These are phyloP conservation scores for Pseudorhombus dupliciocellatus DNA, from an alignment of 2,113 vertebrate genomes.

Conservation along the genomic window DNA sequence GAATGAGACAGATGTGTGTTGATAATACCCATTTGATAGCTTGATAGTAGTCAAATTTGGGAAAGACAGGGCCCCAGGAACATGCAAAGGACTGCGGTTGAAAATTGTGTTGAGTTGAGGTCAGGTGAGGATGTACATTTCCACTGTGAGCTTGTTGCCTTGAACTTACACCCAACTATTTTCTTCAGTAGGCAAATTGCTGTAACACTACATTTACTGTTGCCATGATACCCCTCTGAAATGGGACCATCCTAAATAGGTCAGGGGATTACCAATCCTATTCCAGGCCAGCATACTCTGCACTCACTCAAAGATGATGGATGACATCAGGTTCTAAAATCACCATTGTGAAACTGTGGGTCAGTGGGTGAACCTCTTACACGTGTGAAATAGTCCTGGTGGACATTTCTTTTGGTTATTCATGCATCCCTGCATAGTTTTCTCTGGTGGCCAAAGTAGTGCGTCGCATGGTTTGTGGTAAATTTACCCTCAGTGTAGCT, in stretches of 20 bases:
- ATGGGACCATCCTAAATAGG: constrained; percentile 11
- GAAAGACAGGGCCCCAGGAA: not conserved
- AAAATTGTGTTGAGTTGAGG: constrained; percentile 11
- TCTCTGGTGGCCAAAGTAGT: constrained; percentile 2
- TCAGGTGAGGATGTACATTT: not conserved
- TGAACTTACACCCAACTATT: not conserved
- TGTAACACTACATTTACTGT: constrained; percentile 19
- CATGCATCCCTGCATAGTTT: constrained; percentile 54
- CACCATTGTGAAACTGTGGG: not conserved
- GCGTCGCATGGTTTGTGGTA: fast-evolving
- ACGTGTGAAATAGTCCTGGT: not conserved
- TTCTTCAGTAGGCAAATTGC: not conserved
- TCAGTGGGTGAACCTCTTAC: not conserved
- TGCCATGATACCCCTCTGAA: constrained; percentile 6
- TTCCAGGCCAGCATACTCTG: constrained; percentile 44
- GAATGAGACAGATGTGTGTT: too few relatives aligned
- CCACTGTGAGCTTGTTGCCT: not conserved
- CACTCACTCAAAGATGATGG: constrained; percentile 14
- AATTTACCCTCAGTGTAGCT: not conserved
- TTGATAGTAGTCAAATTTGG: too few relatives aligned
- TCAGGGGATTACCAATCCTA: constrained; percentile 59
- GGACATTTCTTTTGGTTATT: constrained; percentile 29
- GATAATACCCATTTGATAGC: too few relatives aligned
- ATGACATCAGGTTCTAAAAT: constrained; percentile 26
- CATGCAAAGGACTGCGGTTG: not conserved